phyloP scores from a whole-genome alignment of 37 sponge, comb jelly and placozoan genomes.

The Lycopodina hypogea region DNA sequence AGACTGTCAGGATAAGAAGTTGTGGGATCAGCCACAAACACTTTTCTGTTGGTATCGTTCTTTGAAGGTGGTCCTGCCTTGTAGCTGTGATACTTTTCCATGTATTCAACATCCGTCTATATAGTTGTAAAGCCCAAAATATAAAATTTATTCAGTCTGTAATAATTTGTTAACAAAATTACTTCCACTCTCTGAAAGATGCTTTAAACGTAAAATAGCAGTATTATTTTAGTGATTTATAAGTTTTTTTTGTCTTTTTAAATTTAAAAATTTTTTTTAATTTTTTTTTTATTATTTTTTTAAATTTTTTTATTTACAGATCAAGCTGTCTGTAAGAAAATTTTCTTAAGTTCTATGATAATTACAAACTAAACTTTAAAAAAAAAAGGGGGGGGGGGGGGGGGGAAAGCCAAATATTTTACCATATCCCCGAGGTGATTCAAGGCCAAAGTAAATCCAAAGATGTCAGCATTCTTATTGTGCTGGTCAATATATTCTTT shows the following conservation, averaged over 20 bases:
- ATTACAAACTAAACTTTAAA: too few species aligned
- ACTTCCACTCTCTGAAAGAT: background rate
- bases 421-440: conserved; percentile 62
- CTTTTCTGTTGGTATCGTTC: background rate
- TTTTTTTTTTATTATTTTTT: too few species aligned
- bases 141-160: background rate
- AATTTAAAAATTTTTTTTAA: too few species aligned
- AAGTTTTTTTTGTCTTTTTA: too few species aligned
- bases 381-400: too few species aligned
- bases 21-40: background rate
- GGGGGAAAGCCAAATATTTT: too few species aligned
- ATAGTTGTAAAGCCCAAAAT: background rate
- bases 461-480: conserved; percentile 31
- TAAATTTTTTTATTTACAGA: too few species aligned
- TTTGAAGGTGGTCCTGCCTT: background rate
- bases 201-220: too few species aligned
- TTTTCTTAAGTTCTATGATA: too few species aligned
- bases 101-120: conserved; percentile 31
- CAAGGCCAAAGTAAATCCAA: conserved; percentile 52
- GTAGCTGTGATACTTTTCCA: background rate
- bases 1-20: conserved; percentile 22
- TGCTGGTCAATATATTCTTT: conserved; percentile 50
- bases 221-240: too few species aligned
- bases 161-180: background rate
- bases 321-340: too few species aligned